Conservation (phyloP, 2,888 invertebrate species). For the Nematopogon swammerdamellus region DNA sequence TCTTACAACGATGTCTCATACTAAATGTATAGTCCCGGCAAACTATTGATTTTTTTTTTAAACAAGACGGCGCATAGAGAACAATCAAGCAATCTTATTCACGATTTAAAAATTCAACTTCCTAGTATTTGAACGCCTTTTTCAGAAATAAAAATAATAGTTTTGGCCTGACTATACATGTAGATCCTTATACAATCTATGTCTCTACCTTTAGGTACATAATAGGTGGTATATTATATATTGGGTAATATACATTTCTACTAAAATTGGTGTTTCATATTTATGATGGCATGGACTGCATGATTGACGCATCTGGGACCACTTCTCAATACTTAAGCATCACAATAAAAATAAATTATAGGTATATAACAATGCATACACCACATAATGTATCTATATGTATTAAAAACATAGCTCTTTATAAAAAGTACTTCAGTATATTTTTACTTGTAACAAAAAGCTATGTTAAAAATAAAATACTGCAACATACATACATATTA, state of each 20-base stretch:
- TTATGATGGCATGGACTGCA: not conserved
- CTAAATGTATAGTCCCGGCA: not conserved
- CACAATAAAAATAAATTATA: too few relatives aligned
- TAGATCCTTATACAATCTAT: not conserved
- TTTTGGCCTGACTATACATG: not conserved
- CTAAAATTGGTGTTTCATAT: not conserved
- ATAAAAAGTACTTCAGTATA: too few relatives aligned
- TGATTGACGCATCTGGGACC: not conserved
- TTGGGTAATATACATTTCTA: constrained; percentile 3
- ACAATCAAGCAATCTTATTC: too few relatives aligned
- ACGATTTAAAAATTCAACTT: too few relatives aligned
- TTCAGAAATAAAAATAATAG: not conserved
- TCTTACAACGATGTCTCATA: not conserved
- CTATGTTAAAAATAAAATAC: too few relatives aligned
- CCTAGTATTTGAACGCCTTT: too few relatives aligned
- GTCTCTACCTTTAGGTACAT: constrained; percentile 1
- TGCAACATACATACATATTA: not conserved
- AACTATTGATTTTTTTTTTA: not conserved
- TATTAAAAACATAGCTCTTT: too few relatives aligned
- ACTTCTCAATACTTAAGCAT: too few relatives aligned
- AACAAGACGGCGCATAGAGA: too few relatives aligned
- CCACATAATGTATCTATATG: too few relatives aligned
- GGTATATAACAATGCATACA: too few relatives aligned
- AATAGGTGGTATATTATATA: constrained; percentile 1
- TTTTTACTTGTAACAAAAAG: too few relatives aligned